Evolutionary conservation across 2,888 invertebrate genomes (phyloP), one percentile per base, ranked within the genome.

Genomic region (Lamellibrachia satsuma): DNA sequence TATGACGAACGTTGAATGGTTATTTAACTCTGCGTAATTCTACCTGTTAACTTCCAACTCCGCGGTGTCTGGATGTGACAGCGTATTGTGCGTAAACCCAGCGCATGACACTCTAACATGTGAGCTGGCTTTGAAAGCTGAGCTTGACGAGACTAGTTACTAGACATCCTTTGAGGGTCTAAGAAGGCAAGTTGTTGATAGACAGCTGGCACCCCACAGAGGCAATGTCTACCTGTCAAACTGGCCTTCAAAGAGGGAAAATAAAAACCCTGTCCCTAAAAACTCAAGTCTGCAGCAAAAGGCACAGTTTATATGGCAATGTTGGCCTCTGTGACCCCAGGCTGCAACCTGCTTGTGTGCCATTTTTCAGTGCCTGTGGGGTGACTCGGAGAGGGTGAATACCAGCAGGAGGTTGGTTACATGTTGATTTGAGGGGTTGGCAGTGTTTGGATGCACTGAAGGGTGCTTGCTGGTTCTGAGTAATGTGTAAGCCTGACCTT

Each of bases 161-260:
- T n/a, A 75, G 75, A 75, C 75, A 75, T 75, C 75, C 75, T 75
- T 75, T 75, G 75, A 75, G 75, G 75, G 75, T 75, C 75, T 75
- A 75, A 75, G 75, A 75, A 75, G 75, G 75, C 75, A 75, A n/a
- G 75, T 75, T 75, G 75, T 75, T 75, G 75, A 75, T 75, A 75
- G 75, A 75, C 75, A 75, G 75, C 75, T 22, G 75, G 75, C 75
- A 75, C 75, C 75, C 75, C 75, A 22, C 22, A 22, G 75, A n/a
- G 75, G 75, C 75, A 75, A 6, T 75, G 75, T 75, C 75, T 75
- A n/a, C 75, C 75, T 75, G 75, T 75, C 75, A 75, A 22, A n/a
- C 75, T 3, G 3, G 75, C 75, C 75, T 22, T 75, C 75, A 75
- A 75, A 75, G 75, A 22, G 3, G 75, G 22, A 4, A n/a, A 75